Evolutionary conservation across 2,113 vertebrate genomes (phyloP).

Genomic region (Sturnira hondurensis): DNA sequence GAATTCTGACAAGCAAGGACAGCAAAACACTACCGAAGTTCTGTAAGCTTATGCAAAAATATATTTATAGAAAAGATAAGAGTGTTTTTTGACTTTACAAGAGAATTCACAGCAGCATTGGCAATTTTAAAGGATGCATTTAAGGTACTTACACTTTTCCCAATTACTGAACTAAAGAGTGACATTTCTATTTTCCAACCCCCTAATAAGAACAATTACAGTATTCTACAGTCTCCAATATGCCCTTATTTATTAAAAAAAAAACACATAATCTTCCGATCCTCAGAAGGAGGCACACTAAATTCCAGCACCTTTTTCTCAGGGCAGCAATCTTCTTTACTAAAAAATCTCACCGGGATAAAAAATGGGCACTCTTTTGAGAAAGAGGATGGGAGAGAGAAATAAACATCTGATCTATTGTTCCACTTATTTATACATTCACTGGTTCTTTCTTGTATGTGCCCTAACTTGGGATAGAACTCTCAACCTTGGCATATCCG

Average conservation of each 20-base stretch:
- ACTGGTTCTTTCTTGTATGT: no score
- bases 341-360: not conserved
- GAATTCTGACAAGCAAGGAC: not conserved
- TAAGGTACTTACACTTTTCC: not conserved
- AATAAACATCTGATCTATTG: no score
- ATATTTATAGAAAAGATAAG: not conserved
- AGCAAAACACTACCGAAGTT: not conserved
- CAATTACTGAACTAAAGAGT: not conserved
- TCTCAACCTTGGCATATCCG: no score
- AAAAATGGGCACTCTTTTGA: not conserved
- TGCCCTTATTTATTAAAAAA: not conserved
- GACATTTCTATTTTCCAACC: not conserved
- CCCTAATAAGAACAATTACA: constrained; percentile 3
- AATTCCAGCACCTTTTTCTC: not conserved
- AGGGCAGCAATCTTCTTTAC: not conserved
- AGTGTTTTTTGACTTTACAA: not conserved
- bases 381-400: no score
- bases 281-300: not conserved
- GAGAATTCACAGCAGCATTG: not conserved
- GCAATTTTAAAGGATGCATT: not conserved
- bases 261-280: not conserved
- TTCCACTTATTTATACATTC: no score
- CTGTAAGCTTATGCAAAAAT: constrained; percentile 7
- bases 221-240: not conserved
- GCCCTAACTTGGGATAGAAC: no score